phyloP scores from a whole-genome alignment of 2,113 vertebrate species.

The Paraplagusia blochii region DNA sequence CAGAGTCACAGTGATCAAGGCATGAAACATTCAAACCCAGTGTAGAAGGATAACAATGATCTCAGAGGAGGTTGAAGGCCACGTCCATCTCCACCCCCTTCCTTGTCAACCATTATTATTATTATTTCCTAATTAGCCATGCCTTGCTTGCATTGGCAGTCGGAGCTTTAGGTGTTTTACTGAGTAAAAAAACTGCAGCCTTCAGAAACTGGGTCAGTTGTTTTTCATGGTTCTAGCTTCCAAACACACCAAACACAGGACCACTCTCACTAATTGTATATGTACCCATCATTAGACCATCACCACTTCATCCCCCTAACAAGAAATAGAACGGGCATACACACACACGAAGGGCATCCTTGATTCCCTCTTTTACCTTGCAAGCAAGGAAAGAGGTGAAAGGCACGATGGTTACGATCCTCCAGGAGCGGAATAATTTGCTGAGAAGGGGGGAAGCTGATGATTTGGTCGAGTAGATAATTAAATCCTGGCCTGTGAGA shows the following conservation, averaged over 20 bases:
- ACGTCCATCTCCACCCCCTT: conserved; percentile 23
- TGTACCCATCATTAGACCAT: conserved; percentile 27
- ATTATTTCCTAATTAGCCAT: conserved; percentile 31
- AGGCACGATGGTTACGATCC: conserved; percentile 55
- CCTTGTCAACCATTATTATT: conserved; percentile 23
- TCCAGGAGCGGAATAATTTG: conserved; percentile 65
- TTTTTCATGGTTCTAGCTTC: conserved; percentile 62
- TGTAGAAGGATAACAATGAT: conserved; percentile 51
- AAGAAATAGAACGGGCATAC: conserved; percentile 14
- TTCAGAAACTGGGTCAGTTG: conserved; percentile 64
- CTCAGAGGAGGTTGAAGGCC: conserved; percentile 43
- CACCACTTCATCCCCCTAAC: conserved; percentile 15
- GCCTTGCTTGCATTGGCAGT: conserved; percentile 43
- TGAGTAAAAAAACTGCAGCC: conserved; percentile 49
- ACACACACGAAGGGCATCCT: conserved; percentile 28
- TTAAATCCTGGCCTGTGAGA: conserved; percentile 71
- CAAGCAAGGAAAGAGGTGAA: conserved; percentile 30
- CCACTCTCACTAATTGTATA: conserved; percentile 9
- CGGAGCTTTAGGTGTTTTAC: conserved; percentile 40
- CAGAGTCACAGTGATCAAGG: conserved; percentile 54
- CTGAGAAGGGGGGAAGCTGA: conserved; percentile 57
- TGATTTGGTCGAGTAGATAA: conserved; percentile 65
- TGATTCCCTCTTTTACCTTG: conserved; percentile 38
- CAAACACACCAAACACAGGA: conserved; percentile 22
- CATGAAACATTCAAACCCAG: conserved; percentile 58